phyloP scores from a whole-genome alignment of 2,888 invertebrate species.

The Amiota minor region DNA sequence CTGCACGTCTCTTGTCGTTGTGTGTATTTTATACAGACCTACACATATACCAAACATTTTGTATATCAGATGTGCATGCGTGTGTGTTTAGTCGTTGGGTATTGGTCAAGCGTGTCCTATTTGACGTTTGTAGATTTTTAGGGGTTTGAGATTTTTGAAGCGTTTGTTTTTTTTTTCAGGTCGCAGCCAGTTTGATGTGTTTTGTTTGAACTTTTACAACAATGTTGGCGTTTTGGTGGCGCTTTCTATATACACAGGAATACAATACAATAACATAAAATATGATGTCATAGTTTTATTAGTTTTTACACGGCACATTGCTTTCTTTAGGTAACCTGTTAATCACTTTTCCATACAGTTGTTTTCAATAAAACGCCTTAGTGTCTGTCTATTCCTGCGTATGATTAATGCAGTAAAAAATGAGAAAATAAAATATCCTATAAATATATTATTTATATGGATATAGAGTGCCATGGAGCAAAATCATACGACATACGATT shows the following conservation, averaged over 20 bases:
- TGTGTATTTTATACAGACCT: conserved; percentile 23
- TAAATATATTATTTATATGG: too few species aligned
- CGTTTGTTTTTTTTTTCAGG: conserved; percentile 32
- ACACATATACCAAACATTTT: too few species aligned
- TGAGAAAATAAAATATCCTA: background rate
- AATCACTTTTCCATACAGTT: too few species aligned
- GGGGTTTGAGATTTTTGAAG: conserved; percentile 23
- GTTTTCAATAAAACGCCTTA: too few species aligned
- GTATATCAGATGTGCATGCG: background rate
- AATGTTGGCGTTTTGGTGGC: conserved; percentile 52
- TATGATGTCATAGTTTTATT: conserved; percentile 66
- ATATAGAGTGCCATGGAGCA: too few species aligned
- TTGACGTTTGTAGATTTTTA: conserved; percentile 11
- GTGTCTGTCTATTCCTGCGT: too few species aligned
- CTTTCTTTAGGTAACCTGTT: too few species aligned
- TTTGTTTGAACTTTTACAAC: conserved; percentile 68
- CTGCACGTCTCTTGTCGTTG: conserved; percentile 35
- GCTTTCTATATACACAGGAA: background rate
- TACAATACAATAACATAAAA: conserved; percentile 42
- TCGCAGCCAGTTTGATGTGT: conserved; percentile 47
- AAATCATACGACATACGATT: too few species aligned
- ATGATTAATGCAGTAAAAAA: background rate
- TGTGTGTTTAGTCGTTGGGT: conserved; percentile 33
- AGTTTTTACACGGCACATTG: conserved; percentile 33
- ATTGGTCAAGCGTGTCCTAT: conserved; percentile 50